Base-by-base conservation (phyloP, 2,888 invertebrate genomes). In the Apocheima hispidaria region DNA sequence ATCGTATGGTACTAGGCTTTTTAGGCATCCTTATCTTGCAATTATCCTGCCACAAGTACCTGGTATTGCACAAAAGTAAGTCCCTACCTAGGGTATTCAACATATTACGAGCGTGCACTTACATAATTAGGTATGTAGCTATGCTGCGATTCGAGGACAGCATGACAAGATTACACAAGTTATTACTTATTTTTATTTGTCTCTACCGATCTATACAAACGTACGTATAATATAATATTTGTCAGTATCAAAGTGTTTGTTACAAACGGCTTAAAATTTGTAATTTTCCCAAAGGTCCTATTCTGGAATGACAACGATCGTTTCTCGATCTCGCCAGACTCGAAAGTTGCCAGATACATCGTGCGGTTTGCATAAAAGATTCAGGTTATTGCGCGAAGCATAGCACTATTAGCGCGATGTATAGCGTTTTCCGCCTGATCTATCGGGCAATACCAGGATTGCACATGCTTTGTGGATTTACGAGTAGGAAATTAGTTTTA, bases 381-480 rank as follows among this genome's bases (percentile, higher is more conserved):
- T 88, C 84, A 90, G 74, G 71, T 76, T 84, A 82, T 84, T 82
- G 83, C 73, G 72, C 64, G 81, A 88, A 71, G 78, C 81, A 88
- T 82, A 77, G 87, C 77, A 79, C 87, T 78, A 81, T 89, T 88
- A 84, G 66, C 44, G 76, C 75, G 79, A 90, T 86, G 74, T 84
- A 92, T 88, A 68, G 87, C 75, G 68, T 69, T 68, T 58, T 69
- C 50, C 50, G 23, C 33, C 81, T 90, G 91, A 92, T 89, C 73
- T 87, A 92, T 91, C 72, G 87, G 23, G 78, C 86, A 85, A 90
- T 91, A 84, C 75, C 70, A 65, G 70, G 83, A 90, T 89, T 90
- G 88, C 79, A 41, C 48, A 18, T 20, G 33, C 51, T 40, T 14
- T 50, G 36, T 33, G 33, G 51, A 41, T 55, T 60, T 60, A 55